These are phyloP conservation scores for Hemiprocne comata DNA, from an alignment of 2,113 vertebrate species.

Conservation along the genomic window DNA sequence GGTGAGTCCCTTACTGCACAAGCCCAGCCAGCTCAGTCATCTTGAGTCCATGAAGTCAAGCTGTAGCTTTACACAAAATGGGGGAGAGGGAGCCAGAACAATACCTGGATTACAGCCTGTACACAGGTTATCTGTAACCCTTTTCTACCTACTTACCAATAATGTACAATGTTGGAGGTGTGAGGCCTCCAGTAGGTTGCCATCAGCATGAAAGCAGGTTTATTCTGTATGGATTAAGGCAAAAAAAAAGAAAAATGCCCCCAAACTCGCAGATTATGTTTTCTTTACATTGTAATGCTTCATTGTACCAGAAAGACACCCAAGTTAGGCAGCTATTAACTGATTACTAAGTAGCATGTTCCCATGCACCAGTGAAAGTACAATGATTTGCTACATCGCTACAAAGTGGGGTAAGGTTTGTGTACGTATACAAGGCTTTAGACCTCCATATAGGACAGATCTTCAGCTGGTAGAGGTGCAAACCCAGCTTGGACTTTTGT, in stretches of 20 bases:
- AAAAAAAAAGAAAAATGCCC: no score
- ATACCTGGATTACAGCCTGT: neutral
- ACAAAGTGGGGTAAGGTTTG: neutral
- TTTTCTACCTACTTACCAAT: neutral
- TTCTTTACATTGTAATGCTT: neutral
- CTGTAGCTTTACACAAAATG: neutral
- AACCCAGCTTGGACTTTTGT: neutral
- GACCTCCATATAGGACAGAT: accelerated
- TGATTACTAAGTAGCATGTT: neutral
- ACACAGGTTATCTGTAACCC: neutral
- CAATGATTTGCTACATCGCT: neutral
- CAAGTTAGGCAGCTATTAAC: neutral
- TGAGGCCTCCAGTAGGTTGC: neutral
- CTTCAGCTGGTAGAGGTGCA: neutral
- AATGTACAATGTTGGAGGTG: accelerated
- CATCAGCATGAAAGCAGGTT: neutral
- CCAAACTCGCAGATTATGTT: neutral
- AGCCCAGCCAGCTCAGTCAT: neutral
- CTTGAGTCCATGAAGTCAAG: accelerated
- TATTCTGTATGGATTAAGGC: neutral
- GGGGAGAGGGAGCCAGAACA: neutral
- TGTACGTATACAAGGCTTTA: neutral
- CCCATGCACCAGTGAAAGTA: neutral
- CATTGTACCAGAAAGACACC: neutral
- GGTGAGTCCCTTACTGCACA: accelerated